These are phyloP conservation scores for Meloidogyne hapla DNA, from an alignment of 1,140 invertebrate genomes.

Conservation along the genomic window DNA sequence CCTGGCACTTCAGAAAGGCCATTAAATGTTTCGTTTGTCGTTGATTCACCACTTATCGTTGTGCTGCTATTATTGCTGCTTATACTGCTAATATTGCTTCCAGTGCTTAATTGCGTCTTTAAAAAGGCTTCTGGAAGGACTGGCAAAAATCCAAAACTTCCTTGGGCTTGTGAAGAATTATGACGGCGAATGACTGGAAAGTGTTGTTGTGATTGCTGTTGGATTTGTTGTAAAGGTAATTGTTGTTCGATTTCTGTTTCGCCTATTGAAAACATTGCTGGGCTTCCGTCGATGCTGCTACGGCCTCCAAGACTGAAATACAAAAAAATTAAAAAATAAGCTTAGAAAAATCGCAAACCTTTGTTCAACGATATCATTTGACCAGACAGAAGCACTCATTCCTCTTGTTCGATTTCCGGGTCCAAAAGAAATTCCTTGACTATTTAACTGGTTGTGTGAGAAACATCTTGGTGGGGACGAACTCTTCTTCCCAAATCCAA, in stretches of 20 bases:
- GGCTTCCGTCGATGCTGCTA: background rate
- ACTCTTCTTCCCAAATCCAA: background rate
- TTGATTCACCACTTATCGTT: background rate
- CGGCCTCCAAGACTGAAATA: background rate
- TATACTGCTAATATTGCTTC: background rate
- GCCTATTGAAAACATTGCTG: conserved; percentile 20
- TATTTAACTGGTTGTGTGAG: conserved; percentile 21
- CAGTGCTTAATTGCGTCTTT: background rate
- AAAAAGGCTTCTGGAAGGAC: background rate
- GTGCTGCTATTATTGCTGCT: background rate
- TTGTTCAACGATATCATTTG: background rate
- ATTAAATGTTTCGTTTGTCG: background rate
- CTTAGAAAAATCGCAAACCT: background rate
- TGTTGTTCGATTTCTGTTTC: background rate
- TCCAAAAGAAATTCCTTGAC: background rate
- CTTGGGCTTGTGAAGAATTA: conserved; percentile 15
- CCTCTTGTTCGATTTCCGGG: background rate
- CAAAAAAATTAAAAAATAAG: background rate
- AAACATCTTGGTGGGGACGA: conserved; percentile 17
- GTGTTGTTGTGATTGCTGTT: background rate
- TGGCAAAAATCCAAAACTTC: background rate
- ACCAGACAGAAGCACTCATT: conserved; percentile 8
- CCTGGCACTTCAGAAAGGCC: too few species aligned
- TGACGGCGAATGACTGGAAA: conserved; percentile 25
- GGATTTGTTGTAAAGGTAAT: background rate